Evolutionary conservation across 92 coral and sea anemone genomes (phyloP).

Genomic region (Palythoa caribaeorum): DNA sequence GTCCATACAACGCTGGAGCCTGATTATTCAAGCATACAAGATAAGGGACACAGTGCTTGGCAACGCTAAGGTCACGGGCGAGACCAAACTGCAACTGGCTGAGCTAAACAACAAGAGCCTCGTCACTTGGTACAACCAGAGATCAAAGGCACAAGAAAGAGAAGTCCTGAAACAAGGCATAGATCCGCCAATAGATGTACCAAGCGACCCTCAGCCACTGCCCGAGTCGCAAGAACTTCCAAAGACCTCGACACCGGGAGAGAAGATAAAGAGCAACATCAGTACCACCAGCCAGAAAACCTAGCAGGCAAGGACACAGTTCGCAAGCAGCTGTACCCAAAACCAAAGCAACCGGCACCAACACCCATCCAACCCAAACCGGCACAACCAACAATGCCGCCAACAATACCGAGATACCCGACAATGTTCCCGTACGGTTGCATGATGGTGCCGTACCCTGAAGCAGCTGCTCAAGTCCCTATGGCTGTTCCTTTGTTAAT

Average conservation of each 20-base stretch:
- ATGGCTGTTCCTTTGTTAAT: background rate
- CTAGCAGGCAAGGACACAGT: conserved; percentile 44
- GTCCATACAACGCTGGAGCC: conserved; percentile 55
- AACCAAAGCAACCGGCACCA: background rate
- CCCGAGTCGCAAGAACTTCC: conserved; percentile 22
- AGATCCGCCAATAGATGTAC: conserved; percentile 41
- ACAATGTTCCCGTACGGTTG: background rate
- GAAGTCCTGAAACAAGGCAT: conserved; percentile 59
- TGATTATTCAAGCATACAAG: conserved; percentile 46
- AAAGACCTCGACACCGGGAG: background rate
- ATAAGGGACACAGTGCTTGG: conserved; percentile 55
- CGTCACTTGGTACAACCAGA: conserved; percentile 42
- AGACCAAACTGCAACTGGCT: conserved; percentile 60
- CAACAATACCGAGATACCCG: background rate
- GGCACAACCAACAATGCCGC: background rate
- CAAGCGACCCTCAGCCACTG: conserved; percentile 32
- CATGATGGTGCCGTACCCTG: conserved; percentile 5
- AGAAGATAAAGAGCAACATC: conserved; percentile 6
- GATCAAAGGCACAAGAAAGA: conserved; percentile 51
- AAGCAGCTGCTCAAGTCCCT: conserved; percentile 18
- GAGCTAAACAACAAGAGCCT: conserved; percentile 65
- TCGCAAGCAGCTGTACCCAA: background rate
- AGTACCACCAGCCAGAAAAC: conserved; percentile 23
- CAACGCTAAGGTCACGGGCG: conserved; percentile 52
- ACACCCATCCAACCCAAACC: too few species aligned